Base-by-base conservation (phyloP, 2,888 invertebrate genomes). In the Agrochola macilenta region DNA sequence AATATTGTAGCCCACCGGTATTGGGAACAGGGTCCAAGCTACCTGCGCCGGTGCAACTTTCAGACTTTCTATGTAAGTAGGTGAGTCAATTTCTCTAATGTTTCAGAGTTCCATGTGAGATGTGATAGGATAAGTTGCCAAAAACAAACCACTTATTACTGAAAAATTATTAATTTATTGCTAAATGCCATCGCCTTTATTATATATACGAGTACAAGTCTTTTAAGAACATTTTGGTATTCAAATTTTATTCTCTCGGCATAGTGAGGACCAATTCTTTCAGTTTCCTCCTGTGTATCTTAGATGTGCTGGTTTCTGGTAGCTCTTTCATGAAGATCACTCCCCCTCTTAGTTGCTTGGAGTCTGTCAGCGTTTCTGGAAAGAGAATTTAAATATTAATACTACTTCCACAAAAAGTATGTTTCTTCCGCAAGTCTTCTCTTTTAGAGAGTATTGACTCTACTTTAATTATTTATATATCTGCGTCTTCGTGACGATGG, bases 231-330 rank as follows among this genome's bases (percentile, higher is more conserved):
- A 17, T 20, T 52, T 52, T 52, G 0, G 8, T 52, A 52, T 52
- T 52, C 54, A 7, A 49, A 54, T 11, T n/a, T 76, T 3, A 83
- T 77, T 80, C 76, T 66, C 73, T 81, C 0, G 74, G 23, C 76
- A 78, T n/a, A 20, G 60, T 76, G 0, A 79, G 57, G 0, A 64
- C 85, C 52, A 86, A 26, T 61, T 81, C 76, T 57, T 89, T 91
- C 3, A 93, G 81, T 58, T 87, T 87, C 61, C 81, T 74, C 78
- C 92, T 87, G 73, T 93, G 82, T 0, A 93, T 71, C 74, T 93
- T 93, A 0, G 87, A 84, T 0, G 91, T 84, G 0, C 91, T 79
- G 0, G 92, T 93, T 39, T 88, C 52, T 5, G 93, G 93, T 7
- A 87, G 30, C 20, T 84, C 70, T 4, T 84, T 71, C 76, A 90